Conservation (phyloP, 2,888 invertebrate genomes). For the Drosophila quasianomalipes region DNA sequence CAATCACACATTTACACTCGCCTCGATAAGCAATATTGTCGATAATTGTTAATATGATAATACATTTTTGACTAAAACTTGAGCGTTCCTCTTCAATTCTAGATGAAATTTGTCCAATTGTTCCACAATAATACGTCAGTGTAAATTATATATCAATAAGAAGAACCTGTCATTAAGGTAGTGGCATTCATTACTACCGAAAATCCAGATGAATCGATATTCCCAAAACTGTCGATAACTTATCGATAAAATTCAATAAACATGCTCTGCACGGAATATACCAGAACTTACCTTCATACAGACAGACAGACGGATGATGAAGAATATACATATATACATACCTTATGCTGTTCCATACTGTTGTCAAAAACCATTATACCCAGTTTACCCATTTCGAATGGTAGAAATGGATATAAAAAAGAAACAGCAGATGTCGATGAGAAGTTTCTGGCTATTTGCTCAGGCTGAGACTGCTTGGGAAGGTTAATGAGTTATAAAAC, state of each 20-base stretch:
- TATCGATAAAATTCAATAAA: background rate
- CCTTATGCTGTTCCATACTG: background rate
- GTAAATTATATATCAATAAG: background rate
- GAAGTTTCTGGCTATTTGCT: conserved; percentile 33
- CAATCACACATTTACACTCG: background rate
- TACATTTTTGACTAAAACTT: too few species aligned
- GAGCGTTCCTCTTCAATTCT: background rate
- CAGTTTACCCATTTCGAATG: background rate
- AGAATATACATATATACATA: background rate
- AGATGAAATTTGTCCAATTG: background rate
- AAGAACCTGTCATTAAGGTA: background rate
- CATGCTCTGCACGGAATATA: background rate
- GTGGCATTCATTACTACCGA: background rate
- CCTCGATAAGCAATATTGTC: background rate
- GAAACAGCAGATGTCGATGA: conserved; percentile 8
- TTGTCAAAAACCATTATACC: background rate
- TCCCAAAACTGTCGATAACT: background rate
- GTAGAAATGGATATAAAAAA: background rate
- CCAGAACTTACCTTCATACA: background rate
- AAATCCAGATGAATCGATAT: background rate
- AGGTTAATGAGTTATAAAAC: conserved; percentile 79
- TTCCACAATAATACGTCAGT: background rate
- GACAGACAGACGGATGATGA: background rate
- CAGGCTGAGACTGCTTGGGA: conserved; percentile 27
- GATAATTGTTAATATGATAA: background rate